phyloP scores from a whole-genome alignment of 2,888 invertebrate species.

The Thera britannica region DNA sequence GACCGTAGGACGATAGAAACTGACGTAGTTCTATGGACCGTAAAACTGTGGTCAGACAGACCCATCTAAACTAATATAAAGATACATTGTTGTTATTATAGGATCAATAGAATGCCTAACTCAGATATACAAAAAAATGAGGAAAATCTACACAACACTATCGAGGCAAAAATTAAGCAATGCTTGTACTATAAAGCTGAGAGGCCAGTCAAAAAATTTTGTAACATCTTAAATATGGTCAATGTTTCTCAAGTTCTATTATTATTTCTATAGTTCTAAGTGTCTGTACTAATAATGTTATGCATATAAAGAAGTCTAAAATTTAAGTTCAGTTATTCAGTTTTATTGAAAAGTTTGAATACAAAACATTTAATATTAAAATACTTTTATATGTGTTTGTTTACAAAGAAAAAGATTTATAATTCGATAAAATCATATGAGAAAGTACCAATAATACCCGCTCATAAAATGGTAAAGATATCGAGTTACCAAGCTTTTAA shows the following conservation, averaged over 20 bases:
- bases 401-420: neutral
- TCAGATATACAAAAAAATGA: no score
- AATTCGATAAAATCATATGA: constrained; percentile 6
- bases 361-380: neutral
- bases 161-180: no score
- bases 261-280: no score
- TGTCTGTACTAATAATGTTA: no score
- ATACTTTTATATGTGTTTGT: neutral
- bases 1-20: constrained; percentile 54
- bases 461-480: constrained; percentile 18
- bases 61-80: constrained; percentile 28
- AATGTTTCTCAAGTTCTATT: no score
- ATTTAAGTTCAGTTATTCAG: no score
- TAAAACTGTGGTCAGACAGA: constrained; percentile 62
- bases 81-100: neutral
- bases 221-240: no score
- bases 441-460: neutral
- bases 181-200: no score
- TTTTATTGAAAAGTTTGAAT: neutral
- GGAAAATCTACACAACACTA: no score
- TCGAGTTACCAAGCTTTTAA: constrained; percentile 25
- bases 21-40: constrained; percentile 66
- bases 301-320: no score
- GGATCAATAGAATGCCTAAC: neutral
- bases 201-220: no score